Conservation (phyloP, 2,888 invertebrate species). For the Epinotia nisella region DNA sequence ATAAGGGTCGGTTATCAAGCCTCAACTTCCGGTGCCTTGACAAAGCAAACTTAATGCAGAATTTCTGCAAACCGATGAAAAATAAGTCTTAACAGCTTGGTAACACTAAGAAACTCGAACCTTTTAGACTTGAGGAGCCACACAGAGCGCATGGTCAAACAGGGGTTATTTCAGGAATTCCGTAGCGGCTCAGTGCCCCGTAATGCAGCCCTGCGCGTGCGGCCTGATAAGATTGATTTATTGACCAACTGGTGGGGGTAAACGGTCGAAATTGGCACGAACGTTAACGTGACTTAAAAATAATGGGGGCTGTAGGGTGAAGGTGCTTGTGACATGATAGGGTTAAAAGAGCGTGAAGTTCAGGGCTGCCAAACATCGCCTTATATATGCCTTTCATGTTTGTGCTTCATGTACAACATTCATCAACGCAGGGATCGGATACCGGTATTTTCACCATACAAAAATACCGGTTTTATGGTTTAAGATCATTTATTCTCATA, state of each 20-base stretch:
- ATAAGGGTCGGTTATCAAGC: background rate
- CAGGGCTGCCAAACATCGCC: background rate
- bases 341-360: background rate
- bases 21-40: background rate
- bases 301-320: background rate
- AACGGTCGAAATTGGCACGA: conserved; percentile 1
- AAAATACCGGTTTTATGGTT: too few species aligned
- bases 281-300: background rate
- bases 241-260: conserved; percentile 20
- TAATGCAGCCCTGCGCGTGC: background rate
- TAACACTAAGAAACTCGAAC: background rate
- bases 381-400: background rate
- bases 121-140: background rate
- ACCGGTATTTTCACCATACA: too few species aligned
- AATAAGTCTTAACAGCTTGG: background rate
- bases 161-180: conserved; percentile 2
- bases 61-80: background rate
- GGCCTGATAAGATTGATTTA: conserved; percentile 24
- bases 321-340: background rate
- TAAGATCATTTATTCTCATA: too few species aligned
- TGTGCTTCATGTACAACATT: too few species aligned
- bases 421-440: too few species aligned
- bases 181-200: background rate
- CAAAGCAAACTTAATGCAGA: background rate
- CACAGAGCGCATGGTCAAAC: background rate